Conservation (phyloP, 2,888 invertebrate genomes). For the Calliphora vomitoria region DNA sequence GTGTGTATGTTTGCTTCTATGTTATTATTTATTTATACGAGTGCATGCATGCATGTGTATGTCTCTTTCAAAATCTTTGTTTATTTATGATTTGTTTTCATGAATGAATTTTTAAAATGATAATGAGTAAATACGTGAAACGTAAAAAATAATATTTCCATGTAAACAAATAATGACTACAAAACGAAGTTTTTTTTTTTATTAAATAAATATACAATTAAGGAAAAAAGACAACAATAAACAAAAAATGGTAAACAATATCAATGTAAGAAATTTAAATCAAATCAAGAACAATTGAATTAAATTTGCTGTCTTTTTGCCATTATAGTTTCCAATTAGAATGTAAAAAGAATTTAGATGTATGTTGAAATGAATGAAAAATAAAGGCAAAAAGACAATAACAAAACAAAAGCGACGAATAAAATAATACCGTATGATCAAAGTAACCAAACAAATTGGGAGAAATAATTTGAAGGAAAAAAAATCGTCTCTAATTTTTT, state of each 20-base stretch:
- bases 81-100: constrained; percentile 12
- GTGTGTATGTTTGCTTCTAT: too few relatives aligned
- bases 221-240: not conserved
- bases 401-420: too few relatives aligned
- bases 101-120: constrained; percentile 21
- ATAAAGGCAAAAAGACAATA: too few relatives aligned
- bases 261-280: constrained; percentile 5
- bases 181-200: not conserved
- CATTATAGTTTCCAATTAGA: not conserved
- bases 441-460: too few relatives aligned
- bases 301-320: not conserved
- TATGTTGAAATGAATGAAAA: too few relatives aligned
- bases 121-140: constrained; percentile 24
- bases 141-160: not conserved
- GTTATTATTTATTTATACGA: too few relatives aligned
- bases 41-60: not conserved
- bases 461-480: too few relatives aligned
- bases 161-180: constrained; percentile 22
- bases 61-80: not conserved
- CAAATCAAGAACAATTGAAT: not conserved
- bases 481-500: too few relatives aligned
- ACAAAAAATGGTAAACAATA: constrained; percentile 2
- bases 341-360: not conserved
- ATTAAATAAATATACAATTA: not conserved
- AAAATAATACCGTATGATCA: too few relatives aligned